Evolutionary conservation across 1,140 invertebrate genomes (phyloP), one percentile per base, ranked within the genome.

Genomic region (Elysia chlorotica): DNA sequence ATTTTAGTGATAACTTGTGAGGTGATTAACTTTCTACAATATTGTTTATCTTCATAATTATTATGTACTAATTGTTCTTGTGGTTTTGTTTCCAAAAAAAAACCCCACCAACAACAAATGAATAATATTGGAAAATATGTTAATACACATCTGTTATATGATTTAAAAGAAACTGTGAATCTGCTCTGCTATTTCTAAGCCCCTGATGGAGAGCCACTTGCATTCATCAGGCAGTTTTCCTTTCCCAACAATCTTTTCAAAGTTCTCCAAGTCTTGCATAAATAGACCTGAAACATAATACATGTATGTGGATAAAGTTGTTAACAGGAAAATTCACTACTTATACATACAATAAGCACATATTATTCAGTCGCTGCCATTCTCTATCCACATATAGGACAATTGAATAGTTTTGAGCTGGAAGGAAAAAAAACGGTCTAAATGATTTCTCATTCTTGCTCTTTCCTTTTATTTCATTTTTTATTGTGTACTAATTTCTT

Each of bases 101-200:
- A n/a, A n/a, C n/a, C n/a, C n/a, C n/a, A n/a, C n/a, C n/a, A n/a
- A n/a, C n/a, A n/a, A n/a, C n/a, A n/a, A n/a, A n/a, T n/a, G n/a
- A n/a, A n/a, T n/a, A n/a, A n/a, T n/a, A n/a, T n/a, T n/a, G n/a
- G n/a, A n/a, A n/a, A n/a, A n/a, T n/a, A n/a, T n/a, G n/a, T n/a
- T n/a, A n/a, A n/a, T n/a, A n/a, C n/a, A n/a, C n/a, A n/a, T n/a
- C n/a, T n/a, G n/a, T n/a, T n/a, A n/a, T n/a, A n/a, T n/a, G n/a
- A n/a, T 4, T 33, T 48, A 67, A 28, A 53, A 67, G 36, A 67
- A 67, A 33, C 41, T 54, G 30, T 67, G 65, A 28, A 67, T 67
- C n/a, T 67, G 2, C 41, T 67, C 65, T 33, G 65, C 65, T 48
- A 67, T 33, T 33, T 67, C 65, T 56, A 67, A 21, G 28, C 65